Conservation (phyloP, 2,888 invertebrate genomes). For the Fissipunctia ypsillon region DNA sequence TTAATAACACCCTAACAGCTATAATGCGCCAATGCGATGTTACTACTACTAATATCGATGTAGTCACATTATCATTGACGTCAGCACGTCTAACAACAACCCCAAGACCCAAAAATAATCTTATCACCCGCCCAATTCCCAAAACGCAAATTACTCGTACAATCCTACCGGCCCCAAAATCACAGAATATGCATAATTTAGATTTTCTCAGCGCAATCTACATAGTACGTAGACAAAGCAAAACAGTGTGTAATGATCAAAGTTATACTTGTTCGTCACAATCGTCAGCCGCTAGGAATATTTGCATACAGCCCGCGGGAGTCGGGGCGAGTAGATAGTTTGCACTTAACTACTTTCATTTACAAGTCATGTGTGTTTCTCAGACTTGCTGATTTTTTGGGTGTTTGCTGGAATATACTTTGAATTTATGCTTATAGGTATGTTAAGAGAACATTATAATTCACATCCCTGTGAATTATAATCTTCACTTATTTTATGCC, state of each 20-base stretch:
- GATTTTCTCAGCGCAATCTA: conserved; percentile 64
- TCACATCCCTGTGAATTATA: no score
- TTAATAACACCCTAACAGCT: no score
- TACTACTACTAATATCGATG: neutral
- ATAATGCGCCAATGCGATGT: no score
- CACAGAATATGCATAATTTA: conserved; percentile 65
- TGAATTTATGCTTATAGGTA: no score
- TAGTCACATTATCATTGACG: conserved; percentile 16
- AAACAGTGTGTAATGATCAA: conserved; percentile 67
- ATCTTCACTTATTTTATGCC: no score
- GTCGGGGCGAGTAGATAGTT: conserved; percentile 52
- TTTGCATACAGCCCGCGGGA: conserved; percentile 67
- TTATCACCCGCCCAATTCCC: conserved; percentile 40
- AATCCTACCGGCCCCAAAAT: conserved; percentile 57
- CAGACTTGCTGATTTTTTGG: conserved; percentile 24
- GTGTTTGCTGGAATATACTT: neutral
- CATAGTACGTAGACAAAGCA: conserved; percentile 61
- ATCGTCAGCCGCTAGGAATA: conserved; percentile 62
- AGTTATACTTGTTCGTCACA: conserved; percentile 68
- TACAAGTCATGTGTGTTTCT: conserved; percentile 49
- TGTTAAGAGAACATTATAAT: no score
- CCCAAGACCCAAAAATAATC: conserved; percentile 38
- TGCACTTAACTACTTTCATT: conserved; percentile 60
- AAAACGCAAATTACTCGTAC: conserved; percentile 53
- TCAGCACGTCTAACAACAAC: conserved; percentile 9